A percentile compares a stretch with the other conserved stretches of the same genome.
Evolutionary conservation across 2,797 vertebrate genomes (phyloP).

Genomic region (Garrulus glandarius): DNA sequence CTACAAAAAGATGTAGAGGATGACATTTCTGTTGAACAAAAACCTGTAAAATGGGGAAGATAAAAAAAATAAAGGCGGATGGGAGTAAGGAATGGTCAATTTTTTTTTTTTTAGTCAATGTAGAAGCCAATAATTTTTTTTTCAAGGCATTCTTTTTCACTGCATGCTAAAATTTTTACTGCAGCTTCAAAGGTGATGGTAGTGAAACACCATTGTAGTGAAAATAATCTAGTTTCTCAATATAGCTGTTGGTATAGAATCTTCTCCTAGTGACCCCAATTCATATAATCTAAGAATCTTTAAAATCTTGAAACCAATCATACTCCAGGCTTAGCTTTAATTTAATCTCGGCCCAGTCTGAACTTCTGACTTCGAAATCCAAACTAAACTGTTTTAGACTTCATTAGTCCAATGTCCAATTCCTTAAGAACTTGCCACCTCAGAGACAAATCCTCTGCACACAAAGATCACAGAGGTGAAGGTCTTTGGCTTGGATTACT

Average conservation of each 20-base stretch:
- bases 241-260: background rate
- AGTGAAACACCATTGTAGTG: background rate
- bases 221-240: background rate
- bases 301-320: background rate
- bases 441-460: background rate
- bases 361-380: slow-evolving; percentile 34
- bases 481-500: background rate
- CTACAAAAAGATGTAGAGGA: background rate
- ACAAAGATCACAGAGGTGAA: background rate
- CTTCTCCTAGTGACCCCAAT: background rate
- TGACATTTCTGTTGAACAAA: background rate
- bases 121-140: background rate
- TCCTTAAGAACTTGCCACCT: slow-evolving; percentile 20
- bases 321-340: background rate
- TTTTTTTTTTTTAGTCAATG: background rate
- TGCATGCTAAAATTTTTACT: background rate
- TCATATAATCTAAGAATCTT: background rate
- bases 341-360: background rate
- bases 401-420: background rate
- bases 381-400: slow-evolving; percentile 18
- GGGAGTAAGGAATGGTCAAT: background rate
- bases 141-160: background rate
- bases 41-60: background rate
- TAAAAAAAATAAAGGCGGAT: background rate
- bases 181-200: background rate